A percentile compares a stretch with the other conserved stretches of the same genome.
phyloP scores from a whole-genome alignment of 2,888 invertebrate genomes.

The Tenthredo livida region DNA sequence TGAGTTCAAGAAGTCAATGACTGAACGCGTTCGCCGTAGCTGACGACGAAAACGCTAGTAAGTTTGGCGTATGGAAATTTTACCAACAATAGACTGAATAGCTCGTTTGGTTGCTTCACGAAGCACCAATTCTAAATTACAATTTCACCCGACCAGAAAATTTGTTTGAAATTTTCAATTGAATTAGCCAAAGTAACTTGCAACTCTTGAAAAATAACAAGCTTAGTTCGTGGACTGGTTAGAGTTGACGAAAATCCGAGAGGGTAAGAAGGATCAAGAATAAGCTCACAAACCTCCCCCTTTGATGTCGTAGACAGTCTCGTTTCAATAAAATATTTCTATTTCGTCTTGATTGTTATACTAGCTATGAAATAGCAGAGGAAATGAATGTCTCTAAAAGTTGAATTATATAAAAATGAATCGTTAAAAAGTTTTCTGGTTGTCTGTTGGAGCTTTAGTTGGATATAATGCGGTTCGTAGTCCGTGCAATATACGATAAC shows the following conservation, averaged over 20 bases:
- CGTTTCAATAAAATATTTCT: neutral
- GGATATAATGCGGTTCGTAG: neutral
- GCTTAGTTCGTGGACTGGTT: neutral
- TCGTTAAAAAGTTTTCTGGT: constrained; percentile 16
- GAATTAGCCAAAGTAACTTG: constrained; percentile 2
- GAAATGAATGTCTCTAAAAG: neutral
- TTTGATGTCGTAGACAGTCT: no score
- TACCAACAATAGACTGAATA: constrained; percentile 34
- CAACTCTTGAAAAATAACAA: constrained; percentile 27
- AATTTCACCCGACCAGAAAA: constrained; percentile 22
- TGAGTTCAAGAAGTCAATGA: neutral
- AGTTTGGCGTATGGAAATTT: constrained; percentile 37
- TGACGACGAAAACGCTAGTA: neutral
- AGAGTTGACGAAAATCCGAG: neutral
- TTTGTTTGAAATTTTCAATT: constrained; percentile 13
- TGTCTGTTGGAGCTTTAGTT: neutral
- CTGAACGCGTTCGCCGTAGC: neutral
- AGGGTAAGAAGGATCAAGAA: neutral
- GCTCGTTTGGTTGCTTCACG: constrained; percentile 11
- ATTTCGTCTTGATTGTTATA: neutral
- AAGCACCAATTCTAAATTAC: constrained; percentile 19
- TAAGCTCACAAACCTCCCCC: neutral
- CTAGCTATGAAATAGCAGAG: neutral
- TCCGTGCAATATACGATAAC: neutral
- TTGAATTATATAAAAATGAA: neutral